Evolutionary conservation across 2,888 invertebrate species (phyloP).

Genomic region (Tetramorium bicarinatum): DNA sequence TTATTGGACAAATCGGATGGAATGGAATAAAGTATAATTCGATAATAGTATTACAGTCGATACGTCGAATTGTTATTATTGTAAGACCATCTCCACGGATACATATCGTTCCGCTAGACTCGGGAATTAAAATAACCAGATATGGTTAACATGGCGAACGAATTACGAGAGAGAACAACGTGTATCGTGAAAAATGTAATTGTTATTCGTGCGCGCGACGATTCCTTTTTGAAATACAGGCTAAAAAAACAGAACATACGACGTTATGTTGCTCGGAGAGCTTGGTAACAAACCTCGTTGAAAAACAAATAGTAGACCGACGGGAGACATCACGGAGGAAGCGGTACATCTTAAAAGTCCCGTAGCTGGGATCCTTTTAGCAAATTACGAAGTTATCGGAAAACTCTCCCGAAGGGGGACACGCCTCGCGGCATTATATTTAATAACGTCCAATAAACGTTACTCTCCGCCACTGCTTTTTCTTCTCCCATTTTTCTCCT

Average conservation of each 20-base stretch:
- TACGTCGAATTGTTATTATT: conserved; percentile 5
- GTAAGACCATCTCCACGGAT: background rate
- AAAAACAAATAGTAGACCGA: conserved; percentile 58
- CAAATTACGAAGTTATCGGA: conserved; percentile 82
- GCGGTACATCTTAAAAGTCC: conserved; percentile 73
- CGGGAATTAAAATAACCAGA: conserved; percentile 7
- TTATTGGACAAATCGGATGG: conserved; percentile 1
- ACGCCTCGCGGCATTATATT: conserved; percentile 81
- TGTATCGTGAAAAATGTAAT: background rate
- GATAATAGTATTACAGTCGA: conserved; percentile 15
- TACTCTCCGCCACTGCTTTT: conserved; percentile 56
- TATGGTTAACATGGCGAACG: background rate
- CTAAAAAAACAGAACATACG: background rate
- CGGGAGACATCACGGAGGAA: conserved; percentile 63
- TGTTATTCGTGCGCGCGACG: background rate
- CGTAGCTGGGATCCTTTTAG: conserved; percentile 77
- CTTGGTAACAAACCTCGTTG: conserved; percentile 60
- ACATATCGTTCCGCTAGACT: background rate
- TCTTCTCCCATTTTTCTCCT: background rate
- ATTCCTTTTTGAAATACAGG: background rate
- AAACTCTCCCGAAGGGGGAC: conserved; percentile 77
- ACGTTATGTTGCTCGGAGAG: conserved; percentile 61
- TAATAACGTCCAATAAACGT: conserved; percentile 82
- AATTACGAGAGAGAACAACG: background rate
- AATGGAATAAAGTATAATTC: background rate